These are phyloP conservation scores for Echinarachnius parma DNA, from an alignment of 53 echinoderm and acorn worm species.

Conservation along the genomic window DNA sequence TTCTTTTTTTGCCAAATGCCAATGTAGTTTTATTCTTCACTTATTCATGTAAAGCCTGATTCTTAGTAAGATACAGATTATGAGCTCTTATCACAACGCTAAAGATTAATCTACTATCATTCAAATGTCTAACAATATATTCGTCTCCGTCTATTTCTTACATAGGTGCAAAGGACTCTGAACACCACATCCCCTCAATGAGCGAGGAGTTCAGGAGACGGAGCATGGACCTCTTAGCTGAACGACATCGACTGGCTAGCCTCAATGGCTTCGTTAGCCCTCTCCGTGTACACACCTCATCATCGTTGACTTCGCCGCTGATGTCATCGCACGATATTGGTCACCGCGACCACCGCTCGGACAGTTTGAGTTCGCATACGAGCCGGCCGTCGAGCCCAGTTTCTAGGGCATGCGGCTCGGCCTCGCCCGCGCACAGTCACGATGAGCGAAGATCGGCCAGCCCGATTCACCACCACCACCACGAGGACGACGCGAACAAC, in stretches of 20 bases:
- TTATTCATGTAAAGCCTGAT: too few relatives aligned
- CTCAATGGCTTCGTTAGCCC: constrained; percentile 23
- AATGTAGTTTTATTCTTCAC: too few relatives aligned
- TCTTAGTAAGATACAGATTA: too few relatives aligned
- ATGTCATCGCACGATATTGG: constrained; percentile 14
- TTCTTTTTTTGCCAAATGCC: too few relatives aligned
- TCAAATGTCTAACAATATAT: too few relatives aligned
- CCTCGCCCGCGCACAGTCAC: constrained; percentile 13
- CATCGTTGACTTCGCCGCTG: too few relatives aligned
- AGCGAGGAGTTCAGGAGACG: constrained; percentile 24
- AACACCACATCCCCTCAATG: not conserved
- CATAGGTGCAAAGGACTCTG: constrained; percentile 28
- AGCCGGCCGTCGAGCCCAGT: constrained; percentile 43
- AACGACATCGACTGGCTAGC: constrained; percentile 9
- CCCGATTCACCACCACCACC: constrained; percentile 24
- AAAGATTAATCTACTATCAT: too few relatives aligned
- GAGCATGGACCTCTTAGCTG: constrained; percentile 13
- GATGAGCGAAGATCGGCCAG: too few relatives aligned
- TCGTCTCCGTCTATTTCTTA: too few relatives aligned
- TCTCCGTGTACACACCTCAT: constrained; percentile 21
- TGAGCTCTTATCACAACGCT: too few relatives aligned
- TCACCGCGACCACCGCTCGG: constrained; percentile 16
- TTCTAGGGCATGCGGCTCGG: constrained; percentile 28
- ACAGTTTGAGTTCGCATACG: constrained; percentile 39
- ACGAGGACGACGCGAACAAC: constrained; percentile 23